A percentile compares a stretch with the other conserved stretches of the same genome.
Conservation (phyloP, 2,797 vertebrate genomes). For the Notamacropus eugenii region DNA sequence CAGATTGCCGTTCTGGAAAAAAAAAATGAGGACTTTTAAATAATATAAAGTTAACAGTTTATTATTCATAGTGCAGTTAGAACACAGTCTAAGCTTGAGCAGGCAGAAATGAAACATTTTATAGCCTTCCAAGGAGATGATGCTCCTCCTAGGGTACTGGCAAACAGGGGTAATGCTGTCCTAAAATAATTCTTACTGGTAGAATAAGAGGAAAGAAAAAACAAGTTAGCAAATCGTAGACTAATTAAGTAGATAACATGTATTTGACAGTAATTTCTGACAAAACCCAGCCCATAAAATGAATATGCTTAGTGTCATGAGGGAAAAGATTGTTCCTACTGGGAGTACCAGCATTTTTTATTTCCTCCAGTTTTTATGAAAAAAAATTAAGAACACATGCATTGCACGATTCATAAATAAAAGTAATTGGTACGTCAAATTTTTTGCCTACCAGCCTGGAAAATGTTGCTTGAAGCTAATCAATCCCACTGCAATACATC, state of each 20-base stretch:
- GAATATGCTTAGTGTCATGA: background rate
- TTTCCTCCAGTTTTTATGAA: slow-evolving; percentile 12
- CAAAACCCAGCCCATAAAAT: slow-evolving; percentile 32
- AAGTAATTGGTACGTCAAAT: background rate
- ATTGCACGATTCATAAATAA: background rate
- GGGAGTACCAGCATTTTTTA: background rate
- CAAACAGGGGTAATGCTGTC: background rate
- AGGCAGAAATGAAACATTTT: background rate
- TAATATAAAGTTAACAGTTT: background rate
- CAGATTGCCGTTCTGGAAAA: slow-evolving; percentile 94
- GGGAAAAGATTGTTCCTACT: background rate
- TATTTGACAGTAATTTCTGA: slow-evolving; percentile 14
- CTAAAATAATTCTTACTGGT: background rate
- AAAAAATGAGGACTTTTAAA: slow-evolving; percentile 59
- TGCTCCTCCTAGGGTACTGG: background rate
- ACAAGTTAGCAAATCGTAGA: background rate
- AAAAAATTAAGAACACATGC: slow-evolving; percentile 26
- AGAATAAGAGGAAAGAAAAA: slow-evolving; percentile 9
- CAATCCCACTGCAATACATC: slow-evolving; percentile 2
- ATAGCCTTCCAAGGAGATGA: background rate
- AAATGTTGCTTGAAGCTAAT: background rate
- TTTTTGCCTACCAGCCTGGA: slow-evolving; percentile 5
- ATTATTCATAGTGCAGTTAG: background rate
- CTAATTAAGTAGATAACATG: slow-evolving; percentile 1
- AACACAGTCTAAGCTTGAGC: slow-evolving; percentile 12